These are phyloP conservation scores for Macheiramphus alcinus DNA, from an alignment of 2,113 vertebrate species.

Conservation along the genomic window DNA sequence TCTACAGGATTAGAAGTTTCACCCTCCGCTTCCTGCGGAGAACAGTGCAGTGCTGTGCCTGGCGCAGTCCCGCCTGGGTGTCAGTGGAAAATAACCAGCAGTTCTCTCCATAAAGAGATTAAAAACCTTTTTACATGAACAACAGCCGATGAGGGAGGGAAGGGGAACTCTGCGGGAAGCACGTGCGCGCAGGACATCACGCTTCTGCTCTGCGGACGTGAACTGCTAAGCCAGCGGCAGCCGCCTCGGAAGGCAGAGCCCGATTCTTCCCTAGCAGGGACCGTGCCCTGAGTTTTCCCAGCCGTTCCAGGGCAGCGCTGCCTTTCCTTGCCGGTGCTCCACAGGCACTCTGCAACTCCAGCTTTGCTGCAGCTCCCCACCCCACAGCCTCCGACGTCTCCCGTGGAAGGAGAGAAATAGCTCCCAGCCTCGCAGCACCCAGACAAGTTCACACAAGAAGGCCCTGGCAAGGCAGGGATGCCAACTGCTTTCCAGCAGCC, in stretches of 20 bases:
- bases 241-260: rapidly evolving
- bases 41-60: not conserved
- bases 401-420: not conserved
- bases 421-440: not conserved
- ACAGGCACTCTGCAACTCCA: not conserved
- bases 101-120: not conserved
- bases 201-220: rapidly evolving
- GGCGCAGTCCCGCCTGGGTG: not conserved
- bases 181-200: not conserved
- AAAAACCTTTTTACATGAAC: not conserved
- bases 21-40: not conserved
- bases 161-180: not conserved
- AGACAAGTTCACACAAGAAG: not conserved
- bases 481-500: not conserved
- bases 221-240: not conserved
- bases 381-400: not conserved
- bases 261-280: too few species aligned
- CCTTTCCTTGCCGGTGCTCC: not conserved
- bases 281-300: not conserved
- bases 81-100: not conserved
- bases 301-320: not conserved
- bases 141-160: not conserved
- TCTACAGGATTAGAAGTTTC: not conserved
- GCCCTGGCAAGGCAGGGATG: not conserved
- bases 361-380: not conserved